Conservation (phyloP, 2,797 vertebrate species). For the Dicrostonyx torquatus region DNA sequence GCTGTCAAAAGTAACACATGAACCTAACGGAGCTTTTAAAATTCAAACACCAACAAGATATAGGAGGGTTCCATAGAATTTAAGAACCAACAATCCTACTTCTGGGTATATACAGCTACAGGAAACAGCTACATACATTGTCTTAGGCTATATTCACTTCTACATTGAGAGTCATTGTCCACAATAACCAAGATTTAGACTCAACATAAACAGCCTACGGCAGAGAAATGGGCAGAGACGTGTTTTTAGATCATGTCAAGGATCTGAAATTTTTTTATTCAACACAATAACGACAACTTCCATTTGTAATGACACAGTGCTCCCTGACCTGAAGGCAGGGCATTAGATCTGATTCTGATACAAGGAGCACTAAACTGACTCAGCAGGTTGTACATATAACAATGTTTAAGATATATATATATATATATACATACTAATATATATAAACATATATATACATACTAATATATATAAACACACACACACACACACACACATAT, state of each 20-base stretch:
- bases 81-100: background rate
- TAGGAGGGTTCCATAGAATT: background rate
- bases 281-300: background rate
- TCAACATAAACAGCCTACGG: background rate
- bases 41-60: background rate
- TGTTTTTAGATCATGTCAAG: background rate
- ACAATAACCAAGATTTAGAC: background rate
- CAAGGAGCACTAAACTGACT: background rate
- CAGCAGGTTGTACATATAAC: background rate
- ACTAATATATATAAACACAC: no score
- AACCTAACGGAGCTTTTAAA: background rate
- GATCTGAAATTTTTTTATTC: constrained; percentile 6
- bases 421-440: no score
- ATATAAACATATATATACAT: no score
- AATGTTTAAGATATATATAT: no score
- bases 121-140: background rate
- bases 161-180: background rate
- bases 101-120: background rate
- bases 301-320: background rate
- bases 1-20: background rate
- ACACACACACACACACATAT: no score
- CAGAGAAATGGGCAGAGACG: background rate
- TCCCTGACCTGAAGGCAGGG: background rate
- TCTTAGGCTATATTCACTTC: background rate
- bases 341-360: background rate